A percentile compares a stretch with the other conserved stretches of the same genome.
phyloP scores from a whole-genome alignment of 1,140 invertebrate species.

The Zaprionus gabonicus region DNA sequence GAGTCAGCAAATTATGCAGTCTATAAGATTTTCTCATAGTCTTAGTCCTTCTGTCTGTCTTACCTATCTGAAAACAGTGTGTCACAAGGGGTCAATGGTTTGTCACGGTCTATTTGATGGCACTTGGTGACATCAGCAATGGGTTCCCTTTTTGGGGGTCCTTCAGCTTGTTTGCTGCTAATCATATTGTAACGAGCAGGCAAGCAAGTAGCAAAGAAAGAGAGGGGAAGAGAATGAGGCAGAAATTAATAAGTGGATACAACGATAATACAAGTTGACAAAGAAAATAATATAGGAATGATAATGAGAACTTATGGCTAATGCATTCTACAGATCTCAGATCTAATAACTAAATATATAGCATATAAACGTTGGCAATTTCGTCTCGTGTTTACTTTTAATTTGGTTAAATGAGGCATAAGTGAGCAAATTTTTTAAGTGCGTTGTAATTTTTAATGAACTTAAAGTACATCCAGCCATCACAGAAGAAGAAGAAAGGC shows the following conservation, averaged over 20 bases:
- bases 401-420: constrained; percentile 82
- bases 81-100: constrained; percentile 17
- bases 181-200: constrained; percentile 33
- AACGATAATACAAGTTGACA: not conserved
- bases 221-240: not conserved
- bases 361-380: constrained; percentile 36
- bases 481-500: constrained; percentile 4
- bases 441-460: constrained; percentile 79
- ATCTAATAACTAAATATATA: constrained; percentile 1
- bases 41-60: not conserved
- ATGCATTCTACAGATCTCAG: not conserved
- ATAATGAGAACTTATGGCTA: not conserved
- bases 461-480: constrained; percentile 39
- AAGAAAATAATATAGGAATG: not conserved
- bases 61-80: not conserved
- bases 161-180: constrained; percentile 36
- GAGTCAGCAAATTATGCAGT: constrained; percentile 35
- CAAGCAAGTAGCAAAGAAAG: not conserved
- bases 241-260: not conserved
- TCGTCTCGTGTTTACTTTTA: constrained; percentile 76
- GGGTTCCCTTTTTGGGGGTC: not conserved
- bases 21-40: constrained; percentile 23
- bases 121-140: constrained; percentile 65
- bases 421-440: constrained; percentile 78
- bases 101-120: constrained; percentile 68